Percentiles rank a stretch among this genome's conserved stretches.
These are phyloP conservation scores for Onychorhynchus coronatus DNA, from an alignment of 2,113 vertebrate genomes.

Conservation along the genomic window DNA sequence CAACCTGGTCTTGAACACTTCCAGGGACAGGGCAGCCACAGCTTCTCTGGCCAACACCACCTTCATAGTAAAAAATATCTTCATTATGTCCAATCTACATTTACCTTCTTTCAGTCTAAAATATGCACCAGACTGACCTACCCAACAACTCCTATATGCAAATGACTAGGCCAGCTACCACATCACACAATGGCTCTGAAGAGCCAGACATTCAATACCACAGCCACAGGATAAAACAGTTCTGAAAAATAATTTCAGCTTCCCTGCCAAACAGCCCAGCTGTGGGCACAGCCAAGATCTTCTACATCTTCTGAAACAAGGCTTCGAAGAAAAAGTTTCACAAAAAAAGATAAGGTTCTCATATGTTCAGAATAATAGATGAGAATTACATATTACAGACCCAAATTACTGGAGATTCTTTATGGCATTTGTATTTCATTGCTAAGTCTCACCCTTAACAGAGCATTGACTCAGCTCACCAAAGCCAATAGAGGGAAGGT, in stretches of 20 bases:
- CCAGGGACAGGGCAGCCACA: neutral
- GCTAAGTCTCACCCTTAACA: neutral
- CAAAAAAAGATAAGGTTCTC: fast-evolving
- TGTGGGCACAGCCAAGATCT: neutral
- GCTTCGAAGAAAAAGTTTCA: neutral
- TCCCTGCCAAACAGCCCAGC: neutral
- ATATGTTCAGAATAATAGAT: neutral
- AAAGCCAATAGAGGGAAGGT: fast-evolving
- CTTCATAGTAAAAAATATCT: neutral
- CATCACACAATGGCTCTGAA: fast-evolving
- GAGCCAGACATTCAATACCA: neutral
- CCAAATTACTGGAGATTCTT: fast-evolving
- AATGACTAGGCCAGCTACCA: neutral
- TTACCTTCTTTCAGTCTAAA: neutral
- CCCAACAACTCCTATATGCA: fast-evolving
- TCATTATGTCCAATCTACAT: neutral
- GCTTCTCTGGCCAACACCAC: neutral
- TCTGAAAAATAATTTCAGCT: neutral
- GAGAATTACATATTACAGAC: neutral
- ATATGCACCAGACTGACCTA: neutral
- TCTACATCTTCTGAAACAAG: neutral
- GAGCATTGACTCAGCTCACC: neutral
- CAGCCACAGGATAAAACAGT: neutral
- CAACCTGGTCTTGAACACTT: neutral
- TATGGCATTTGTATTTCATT: neutral